phyloP scores from a whole-genome alignment of 37 sponge, comb jelly and placozoan genomes.

The Diacarnus erythraeanus region DNA sequence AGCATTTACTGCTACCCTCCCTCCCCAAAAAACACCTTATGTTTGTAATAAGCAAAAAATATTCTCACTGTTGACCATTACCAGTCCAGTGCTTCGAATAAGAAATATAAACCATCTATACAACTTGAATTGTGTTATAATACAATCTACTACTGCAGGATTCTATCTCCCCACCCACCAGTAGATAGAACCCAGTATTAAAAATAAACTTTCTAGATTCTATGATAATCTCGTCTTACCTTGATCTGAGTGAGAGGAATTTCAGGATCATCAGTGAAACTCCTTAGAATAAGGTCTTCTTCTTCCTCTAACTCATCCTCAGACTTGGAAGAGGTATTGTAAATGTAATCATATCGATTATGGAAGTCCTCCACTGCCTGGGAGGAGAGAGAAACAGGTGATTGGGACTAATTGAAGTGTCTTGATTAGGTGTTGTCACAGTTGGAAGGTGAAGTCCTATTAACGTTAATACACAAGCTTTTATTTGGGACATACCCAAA shows the following conservation, averaged over 20 bases:
- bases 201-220: not conserved
- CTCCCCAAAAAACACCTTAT: too few species aligned
- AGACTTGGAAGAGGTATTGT: not conserved
- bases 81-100: not conserved
- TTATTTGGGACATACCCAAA: too few species aligned
- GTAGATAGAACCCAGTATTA: too few species aligned
- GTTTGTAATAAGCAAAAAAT: too few species aligned
- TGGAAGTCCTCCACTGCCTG: conserved; percentile 53
- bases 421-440: too few species aligned
- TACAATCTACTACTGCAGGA: too few species aligned
- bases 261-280: conserved; percentile 56
- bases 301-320: conserved; percentile 6
- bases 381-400: not conserved
- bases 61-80: too few species aligned
- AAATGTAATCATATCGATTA: conserved; percentile 8
- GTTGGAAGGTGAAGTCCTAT: too few species aligned
- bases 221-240: conserved; percentile 9
- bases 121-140: not conserved
- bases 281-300: conserved; percentile 27
- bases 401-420: too few species aligned
- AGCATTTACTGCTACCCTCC: too few species aligned
- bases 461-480: too few species aligned
- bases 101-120: not conserved
- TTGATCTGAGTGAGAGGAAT: conserved; percentile 60
- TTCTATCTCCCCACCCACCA: too few species aligned